Evolutionary conservation across 2,797 vertebrate species (phyloP), one percentile per base, ranked within the genome.

Genomic region (Urosaurus nigricauda): DNA sequence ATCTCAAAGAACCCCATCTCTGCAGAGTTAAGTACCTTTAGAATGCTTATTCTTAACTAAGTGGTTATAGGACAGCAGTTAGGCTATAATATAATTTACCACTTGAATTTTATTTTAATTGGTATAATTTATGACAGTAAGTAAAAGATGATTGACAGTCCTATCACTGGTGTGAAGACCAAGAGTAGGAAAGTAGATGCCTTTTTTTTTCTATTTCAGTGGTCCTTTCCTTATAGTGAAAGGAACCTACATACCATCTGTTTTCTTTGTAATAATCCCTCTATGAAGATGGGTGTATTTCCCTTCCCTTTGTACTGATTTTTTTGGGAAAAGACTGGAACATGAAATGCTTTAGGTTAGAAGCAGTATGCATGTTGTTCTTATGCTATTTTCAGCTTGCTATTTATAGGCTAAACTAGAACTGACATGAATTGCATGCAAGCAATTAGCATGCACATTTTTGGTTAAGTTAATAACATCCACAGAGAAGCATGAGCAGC

Each of bases 241-340:
- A 85, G n/a, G 37, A 40, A 43, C 53, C 51, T 56, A 58, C 71
- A 85, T 29, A 60, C 71, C 71, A 75, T 75, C 71, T 84, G 51
- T 84, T 84, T 21, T 8, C 32, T 32, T 47, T 14, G 53, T 21
- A 40, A 40, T 74, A 21, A 13, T 43, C 8, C 29, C 32, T 32
- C 51, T 79, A 58, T 40, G 88, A 89, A 17, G 2, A 7, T 21
- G 1, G 29, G 21, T 79, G 68, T 17, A 13, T 75, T 65, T 13
- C 37, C 17, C 40, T 86, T 32, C 14, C 74, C 68, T 81, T 51
- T 43, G 53, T 86, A 26, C 2, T 75, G 68, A 74, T 24, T 79
- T 0, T 19, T 93, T 77, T 9, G 47, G n/a, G 63, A 53, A 6
- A 40, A 35, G 73, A 40, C 16, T 84, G 86, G 80, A 71, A 32